phyloP scores from a whole-genome alignment of 2,113 vertebrate species.

The Pedetes capensis region DNA sequence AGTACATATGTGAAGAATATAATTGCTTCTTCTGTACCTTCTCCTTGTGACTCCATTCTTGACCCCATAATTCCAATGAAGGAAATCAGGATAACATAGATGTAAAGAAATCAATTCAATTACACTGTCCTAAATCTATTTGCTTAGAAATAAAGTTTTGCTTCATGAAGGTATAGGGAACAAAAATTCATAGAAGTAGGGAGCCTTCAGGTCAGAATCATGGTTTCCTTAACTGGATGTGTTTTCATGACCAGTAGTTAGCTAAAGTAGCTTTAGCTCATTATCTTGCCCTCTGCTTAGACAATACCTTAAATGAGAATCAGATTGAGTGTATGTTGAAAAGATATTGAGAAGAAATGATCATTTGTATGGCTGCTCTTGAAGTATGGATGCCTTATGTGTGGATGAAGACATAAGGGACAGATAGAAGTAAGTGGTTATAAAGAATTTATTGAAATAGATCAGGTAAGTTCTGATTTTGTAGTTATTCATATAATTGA shows the following conservation, averaged over 20 bases:
- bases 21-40: background rate
- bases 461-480: constrained; percentile 33
- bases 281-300: background rate
- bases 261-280: background rate
- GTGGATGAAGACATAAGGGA: background rate
- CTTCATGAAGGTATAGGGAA: constrained; percentile 30
- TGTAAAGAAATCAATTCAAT: constrained; percentile 45
- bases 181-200: background rate
- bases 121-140: constrained; percentile 41
- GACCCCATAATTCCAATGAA: background rate
- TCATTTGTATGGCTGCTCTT: constrained; percentile 62
- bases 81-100: constrained; percentile 42
- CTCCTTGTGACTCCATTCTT: background rate
- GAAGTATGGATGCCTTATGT: constrained; percentile 39
- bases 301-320: constrained; percentile 55
- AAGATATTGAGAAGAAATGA: constrained; percentile 62
- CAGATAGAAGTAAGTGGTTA: constrained; percentile 7
- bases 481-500: background rate
- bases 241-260: background rate
- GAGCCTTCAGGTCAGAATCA: constrained; percentile 33
- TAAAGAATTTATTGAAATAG: constrained; percentile 61
- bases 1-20: background rate
- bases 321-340: constrained; percentile 23
- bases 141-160: constrained; percentile 43
- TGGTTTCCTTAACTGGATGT: constrained; percentile 14